Conservation (phyloP, 2,113 vertebrate species). For the Leucopsar rothschildi region DNA sequence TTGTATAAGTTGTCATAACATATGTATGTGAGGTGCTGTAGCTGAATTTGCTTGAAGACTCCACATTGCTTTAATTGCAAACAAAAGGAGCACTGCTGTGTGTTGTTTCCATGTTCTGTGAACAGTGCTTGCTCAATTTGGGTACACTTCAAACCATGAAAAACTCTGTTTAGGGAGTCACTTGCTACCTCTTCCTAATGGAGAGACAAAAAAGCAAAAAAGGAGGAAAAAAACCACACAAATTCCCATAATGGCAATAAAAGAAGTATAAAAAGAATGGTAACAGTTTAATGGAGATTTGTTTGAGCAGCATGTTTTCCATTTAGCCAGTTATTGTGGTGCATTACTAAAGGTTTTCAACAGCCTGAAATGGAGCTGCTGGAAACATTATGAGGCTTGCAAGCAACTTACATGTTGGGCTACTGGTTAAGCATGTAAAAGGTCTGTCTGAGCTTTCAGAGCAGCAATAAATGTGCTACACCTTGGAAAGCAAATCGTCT, state of each 20-base stretch:
- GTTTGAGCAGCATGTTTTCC: conserved; percentile 25
- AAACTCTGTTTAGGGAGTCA: neutral
- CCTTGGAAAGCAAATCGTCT: neutral
- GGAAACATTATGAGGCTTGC: neutral
- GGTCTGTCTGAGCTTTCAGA: neutral
- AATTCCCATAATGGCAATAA: neutral
- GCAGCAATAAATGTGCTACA: neutral
- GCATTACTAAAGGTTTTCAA: conserved; percentile 22
- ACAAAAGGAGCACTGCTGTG: neutral
- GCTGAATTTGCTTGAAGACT: neutral
- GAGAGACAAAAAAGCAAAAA: neutral
- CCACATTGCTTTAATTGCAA: neutral
- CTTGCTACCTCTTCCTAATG: neutral
- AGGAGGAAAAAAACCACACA: neutral
- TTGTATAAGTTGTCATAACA: too few species aligned
- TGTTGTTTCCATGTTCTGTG: neutral
- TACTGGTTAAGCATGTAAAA: neutral
- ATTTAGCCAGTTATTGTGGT: conserved; percentile 15
- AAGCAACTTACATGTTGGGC: neutral
- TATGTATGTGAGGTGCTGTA: neutral
- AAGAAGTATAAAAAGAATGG: conserved; percentile 18
- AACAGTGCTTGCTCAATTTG: neutral
- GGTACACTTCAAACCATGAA: neutral
- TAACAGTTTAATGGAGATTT: conserved; percentile 23
- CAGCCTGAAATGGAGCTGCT: conserved; percentile 13